Conservation (phyloP, 2,888 invertebrate genomes). For the Pristionchus japonicus region DNA sequence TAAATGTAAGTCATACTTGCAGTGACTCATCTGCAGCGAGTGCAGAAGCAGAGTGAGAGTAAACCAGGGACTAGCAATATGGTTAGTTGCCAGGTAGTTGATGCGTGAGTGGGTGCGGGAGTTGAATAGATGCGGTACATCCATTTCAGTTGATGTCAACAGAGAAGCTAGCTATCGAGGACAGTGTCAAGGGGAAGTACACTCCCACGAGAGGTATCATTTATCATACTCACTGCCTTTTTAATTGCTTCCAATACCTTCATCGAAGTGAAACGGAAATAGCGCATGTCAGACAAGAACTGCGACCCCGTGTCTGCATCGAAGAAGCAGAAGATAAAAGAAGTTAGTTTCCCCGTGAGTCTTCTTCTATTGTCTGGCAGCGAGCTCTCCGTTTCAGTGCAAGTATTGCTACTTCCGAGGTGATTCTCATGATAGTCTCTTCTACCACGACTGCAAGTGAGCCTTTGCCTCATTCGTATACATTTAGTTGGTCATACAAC, state of each 20-base stretch:
- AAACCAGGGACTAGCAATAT: neutral
- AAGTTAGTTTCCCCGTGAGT: neutral
- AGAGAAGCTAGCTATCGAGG: neutral
- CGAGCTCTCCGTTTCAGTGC: neutral
- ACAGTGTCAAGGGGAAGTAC: neutral
- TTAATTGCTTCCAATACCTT: too few relatives aligned
- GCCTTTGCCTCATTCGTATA: neutral
- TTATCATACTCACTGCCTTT: neutral
- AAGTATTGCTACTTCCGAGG: neutral
- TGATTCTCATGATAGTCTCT: neutral
- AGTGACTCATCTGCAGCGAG: constrained; percentile 1
- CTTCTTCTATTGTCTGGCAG: neutral
- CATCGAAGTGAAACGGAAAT: neutral
- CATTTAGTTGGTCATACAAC: too few relatives aligned
- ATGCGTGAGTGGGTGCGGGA: neutral
- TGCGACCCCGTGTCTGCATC: neutral
- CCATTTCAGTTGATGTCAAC: neutral
- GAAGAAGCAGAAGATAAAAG: neutral
- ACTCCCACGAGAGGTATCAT: neutral
- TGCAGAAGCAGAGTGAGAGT: neutral
- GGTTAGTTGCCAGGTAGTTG: neutral
- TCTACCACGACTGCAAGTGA: neutral
- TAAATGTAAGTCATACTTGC: neutral
- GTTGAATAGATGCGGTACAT: neutral
- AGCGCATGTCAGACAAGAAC: neutral